These are phyloP conservation scores for Mus musculus DNA, from an alignment of 2,113 vertebrate species.

Conservation along the genomic window GRCm39 chr1:53430001-53430500, in stretches of 20 bases:
- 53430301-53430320: background rate
- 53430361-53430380: background rate
- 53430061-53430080: background rate
- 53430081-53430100: background rate
- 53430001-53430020: background rate
- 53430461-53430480: background rate
- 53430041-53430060: background rate
- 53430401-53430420: background rate
- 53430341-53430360: background rate
- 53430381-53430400: background rate
- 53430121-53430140: background rate
- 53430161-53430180: background rate
- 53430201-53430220: background rate
- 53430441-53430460: background rate
- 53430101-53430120: background rate
- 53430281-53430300: background rate
- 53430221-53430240: background rate
- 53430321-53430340: background rate
- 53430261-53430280: background rate
- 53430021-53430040: background rate
- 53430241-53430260: background rate
- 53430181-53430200: background rate
- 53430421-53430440: background rate
- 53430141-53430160: background rate
- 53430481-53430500: background rate